These are phyloP conservation scores for Nymphalis polychloros DNA, from an alignment of 2,888 invertebrate species.

Conservation along the genomic window DNA sequence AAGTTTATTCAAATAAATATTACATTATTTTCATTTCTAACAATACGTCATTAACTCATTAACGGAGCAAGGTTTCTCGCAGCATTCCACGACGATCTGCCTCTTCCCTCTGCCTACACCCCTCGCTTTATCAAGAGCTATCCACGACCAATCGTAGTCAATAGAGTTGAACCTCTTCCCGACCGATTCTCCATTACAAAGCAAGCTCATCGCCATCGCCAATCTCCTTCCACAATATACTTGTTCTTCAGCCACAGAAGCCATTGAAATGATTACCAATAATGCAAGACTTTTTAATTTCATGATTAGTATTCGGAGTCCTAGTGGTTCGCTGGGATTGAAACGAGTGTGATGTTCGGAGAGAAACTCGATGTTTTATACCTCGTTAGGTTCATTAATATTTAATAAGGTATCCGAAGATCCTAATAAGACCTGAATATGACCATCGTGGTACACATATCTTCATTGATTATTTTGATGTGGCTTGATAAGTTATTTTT, in stretches of 20 bases:
- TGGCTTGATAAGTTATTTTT: neutral
- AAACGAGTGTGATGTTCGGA: conserved; percentile 11
- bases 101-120: conserved; percentile 36
- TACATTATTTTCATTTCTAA: conserved; percentile 18
- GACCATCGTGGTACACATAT: conserved; percentile 21
- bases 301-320: neutral
- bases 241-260: too few species aligned
- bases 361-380: conserved; percentile 38
- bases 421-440: conserved; percentile 42
- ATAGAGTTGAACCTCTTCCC: conserved; percentile 13
- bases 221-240: conserved; percentile 41
- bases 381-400: conserved; percentile 41
- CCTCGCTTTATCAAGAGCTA: conserved; percentile 20
- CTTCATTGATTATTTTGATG: conserved; percentile 17
- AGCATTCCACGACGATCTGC: conserved; percentile 45
- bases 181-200: conserved; percentile 36
- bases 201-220: conserved; percentile 39
- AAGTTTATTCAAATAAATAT: too few species aligned
- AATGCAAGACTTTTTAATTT: neutral
- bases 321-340: neutral
- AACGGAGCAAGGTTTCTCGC: conserved; percentile 42
- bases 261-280: neutral
- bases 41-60: conserved; percentile 45
- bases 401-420: conserved; percentile 33
- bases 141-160: conserved; percentile 14